A percentile compares a stretch with the other conserved stretches of the same genome.
These are phyloP conservation scores for Aldrovandia affinis DNA, from an alignment of 2,797 vertebrate species.

Conservation along the genomic window DNA sequence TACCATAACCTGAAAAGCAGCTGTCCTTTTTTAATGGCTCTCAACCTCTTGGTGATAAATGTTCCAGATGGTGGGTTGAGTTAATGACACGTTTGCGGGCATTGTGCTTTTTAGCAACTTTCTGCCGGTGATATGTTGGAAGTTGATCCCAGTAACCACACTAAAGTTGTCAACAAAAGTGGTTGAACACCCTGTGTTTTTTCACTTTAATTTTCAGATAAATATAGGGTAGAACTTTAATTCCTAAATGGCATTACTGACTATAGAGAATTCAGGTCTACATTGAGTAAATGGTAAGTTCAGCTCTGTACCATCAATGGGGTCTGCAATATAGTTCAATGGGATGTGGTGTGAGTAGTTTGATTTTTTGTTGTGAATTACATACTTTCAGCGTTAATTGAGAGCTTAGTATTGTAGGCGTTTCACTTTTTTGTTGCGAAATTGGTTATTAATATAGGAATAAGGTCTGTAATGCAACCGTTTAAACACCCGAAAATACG, in stretches of 20 bases:
- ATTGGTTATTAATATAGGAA: too few species aligned
- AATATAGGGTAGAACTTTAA: not conserved
- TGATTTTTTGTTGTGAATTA: not conserved
- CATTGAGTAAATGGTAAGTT: not conserved
- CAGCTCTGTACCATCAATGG: not conserved
- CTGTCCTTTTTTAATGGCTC: constrained; percentile 45
- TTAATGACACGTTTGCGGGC: not conserved
- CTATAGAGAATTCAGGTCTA: not conserved
- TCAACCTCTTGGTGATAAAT: not conserved
- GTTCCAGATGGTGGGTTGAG: constrained; percentile 7
- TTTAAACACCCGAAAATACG: too few species aligned
- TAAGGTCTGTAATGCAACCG: too few species aligned
- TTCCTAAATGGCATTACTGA: not conserved
- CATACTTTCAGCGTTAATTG: too few species aligned
- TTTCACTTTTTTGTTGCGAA: too few species aligned
- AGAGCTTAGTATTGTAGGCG: too few species aligned
- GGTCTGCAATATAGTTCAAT: not conserved
- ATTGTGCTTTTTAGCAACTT: not conserved
- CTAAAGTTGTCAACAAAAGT: not conserved
- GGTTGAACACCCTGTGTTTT: not conserved
- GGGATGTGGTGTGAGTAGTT: too few species aligned
- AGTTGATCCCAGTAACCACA: too few species aligned
- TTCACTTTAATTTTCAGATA: not conserved
- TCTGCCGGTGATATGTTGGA: not conserved
- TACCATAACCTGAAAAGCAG: constrained; percentile 65